Conservation (phyloP, 2,888 invertebrate genomes). For the Cheilosia impressa region DNA sequence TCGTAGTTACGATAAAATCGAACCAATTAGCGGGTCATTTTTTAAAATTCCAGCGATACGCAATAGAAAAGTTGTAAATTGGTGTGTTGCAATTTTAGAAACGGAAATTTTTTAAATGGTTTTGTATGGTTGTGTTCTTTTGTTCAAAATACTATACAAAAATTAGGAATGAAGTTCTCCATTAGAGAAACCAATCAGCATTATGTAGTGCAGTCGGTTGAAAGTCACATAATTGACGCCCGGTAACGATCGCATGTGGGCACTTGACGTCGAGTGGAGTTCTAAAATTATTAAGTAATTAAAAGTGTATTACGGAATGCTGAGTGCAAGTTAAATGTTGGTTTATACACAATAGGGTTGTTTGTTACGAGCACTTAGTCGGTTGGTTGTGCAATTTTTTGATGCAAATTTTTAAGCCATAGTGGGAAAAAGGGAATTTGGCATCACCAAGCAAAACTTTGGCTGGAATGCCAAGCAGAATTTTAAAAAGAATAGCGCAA, state of each 20-base stretch:
- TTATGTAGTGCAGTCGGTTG: background rate
- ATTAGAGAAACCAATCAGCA: background rate
- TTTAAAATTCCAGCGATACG: background rate
- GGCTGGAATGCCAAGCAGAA: no score
- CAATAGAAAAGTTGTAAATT: background rate
- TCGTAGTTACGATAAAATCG: conserved; percentile 35
- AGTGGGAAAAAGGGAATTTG: no score
- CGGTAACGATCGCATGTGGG: background rate
- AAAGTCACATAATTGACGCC: background rate
- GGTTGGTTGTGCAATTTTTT: no score
- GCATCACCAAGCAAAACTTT: no score
- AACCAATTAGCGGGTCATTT: conserved; percentile 24
- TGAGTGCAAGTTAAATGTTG: conserved; percentile 2
- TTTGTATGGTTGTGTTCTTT: no score
- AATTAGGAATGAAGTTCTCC: no score
- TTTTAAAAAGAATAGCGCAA: no score
- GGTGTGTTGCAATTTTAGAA: no score
- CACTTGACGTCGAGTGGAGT: background rate
- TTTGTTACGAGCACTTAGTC: background rate
- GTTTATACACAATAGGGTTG: background rate
- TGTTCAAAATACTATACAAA: no score
- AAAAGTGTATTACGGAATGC: background rate
- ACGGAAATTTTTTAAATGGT: no score
- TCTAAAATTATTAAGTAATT: conserved; percentile 1
- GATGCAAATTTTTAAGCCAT: no score